A percentile compares a stretch with the other conserved stretches of the same genome.
phyloP scores from a whole-genome alignment of 2,888 invertebrate genomes.

The Tiphia femorata region DNA sequence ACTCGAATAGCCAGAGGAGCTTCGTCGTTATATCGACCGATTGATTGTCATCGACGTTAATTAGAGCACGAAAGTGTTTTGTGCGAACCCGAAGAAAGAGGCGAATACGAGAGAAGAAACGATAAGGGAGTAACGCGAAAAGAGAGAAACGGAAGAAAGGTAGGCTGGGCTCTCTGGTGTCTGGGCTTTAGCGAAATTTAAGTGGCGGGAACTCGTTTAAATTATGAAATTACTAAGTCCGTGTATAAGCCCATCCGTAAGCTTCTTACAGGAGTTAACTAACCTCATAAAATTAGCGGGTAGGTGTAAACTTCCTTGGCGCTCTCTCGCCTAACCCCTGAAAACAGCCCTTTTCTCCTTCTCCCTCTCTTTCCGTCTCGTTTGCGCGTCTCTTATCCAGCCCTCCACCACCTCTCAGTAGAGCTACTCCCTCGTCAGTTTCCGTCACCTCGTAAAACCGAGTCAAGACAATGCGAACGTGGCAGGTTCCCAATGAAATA shows the following conservation, averaged over 20 bases:
- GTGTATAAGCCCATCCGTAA: slow-evolving; percentile 43
- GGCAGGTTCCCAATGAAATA: slow-evolving; percentile 20
- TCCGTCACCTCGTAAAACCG: slow-evolving; percentile 47
- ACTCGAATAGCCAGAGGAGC: no score
- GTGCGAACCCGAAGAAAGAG: neutral
- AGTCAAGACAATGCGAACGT: slow-evolving; percentile 42
- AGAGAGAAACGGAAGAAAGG: neutral
- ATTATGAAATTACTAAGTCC: slow-evolving; percentile 52
- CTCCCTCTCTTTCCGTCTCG: slow-evolving; percentile 5
- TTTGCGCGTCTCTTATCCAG: slow-evolving; percentile 15
- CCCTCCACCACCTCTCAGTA: slow-evolving; percentile 8
- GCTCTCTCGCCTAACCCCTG: slow-evolving; percentile 4
- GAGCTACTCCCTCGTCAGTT: slow-evolving; percentile 22
- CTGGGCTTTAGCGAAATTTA: slow-evolving; percentile 5
- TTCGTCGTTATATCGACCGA: no score
- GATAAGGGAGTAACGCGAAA: neutral
- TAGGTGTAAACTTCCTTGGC: slow-evolving; percentile 49
- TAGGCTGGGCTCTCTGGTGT: neutral
- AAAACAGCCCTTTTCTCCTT: slow-evolving; percentile 5
- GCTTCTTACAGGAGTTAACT: slow-evolving; percentile 55
- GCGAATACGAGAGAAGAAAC: slow-evolving; percentile 1
- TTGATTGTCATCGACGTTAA: no score
- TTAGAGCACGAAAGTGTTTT: no score
- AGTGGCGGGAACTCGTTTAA: slow-evolving; percentile 38
- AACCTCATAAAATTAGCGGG: slow-evolving; percentile 58